phyloP scores from a whole-genome alignment of 2,888 invertebrate species.

The Amiota communis region DNA sequence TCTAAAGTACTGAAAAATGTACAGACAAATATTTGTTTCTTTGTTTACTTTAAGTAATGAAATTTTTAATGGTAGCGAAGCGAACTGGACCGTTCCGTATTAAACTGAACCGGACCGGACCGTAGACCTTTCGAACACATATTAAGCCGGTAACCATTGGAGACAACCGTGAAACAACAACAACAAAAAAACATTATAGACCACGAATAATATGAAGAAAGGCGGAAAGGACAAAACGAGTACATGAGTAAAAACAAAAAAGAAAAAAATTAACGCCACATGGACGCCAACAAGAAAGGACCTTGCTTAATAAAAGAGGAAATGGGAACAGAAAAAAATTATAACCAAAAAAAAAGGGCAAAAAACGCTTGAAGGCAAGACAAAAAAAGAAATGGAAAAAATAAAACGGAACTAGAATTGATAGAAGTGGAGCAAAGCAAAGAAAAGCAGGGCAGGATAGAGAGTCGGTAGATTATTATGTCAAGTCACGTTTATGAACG shows the following conservation, averaged over 20 bases:
- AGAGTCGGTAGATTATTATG: slow-evolving; percentile 68
- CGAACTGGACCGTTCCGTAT: too few species aligned
- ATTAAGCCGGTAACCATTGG: slow-evolving; percentile 8
- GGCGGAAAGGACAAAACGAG: slow-evolving; percentile 38
- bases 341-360: slow-evolving; percentile 15
- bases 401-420: slow-evolving; percentile 20
- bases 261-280: slow-evolving; percentile 58
- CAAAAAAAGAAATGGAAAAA: slow-evolving; percentile 35
- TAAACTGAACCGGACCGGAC: too few species aligned
- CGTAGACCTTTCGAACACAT: slow-evolving; percentile 12
- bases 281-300: slow-evolving; percentile 37
- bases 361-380: slow-evolving; percentile 29
- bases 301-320: not conserved
- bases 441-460: slow-evolving; percentile 31
- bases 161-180: slow-evolving; percentile 8
- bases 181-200: slow-evolving; percentile 3
- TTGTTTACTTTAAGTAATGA: slow-evolving; percentile 60
- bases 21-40: slow-evolving; percentile 63
- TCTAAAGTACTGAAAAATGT: slow-evolving; percentile 64
- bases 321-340: slow-evolving; percentile 21
- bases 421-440: slow-evolving; percentile 51
- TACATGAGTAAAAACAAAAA: slow-evolving; percentile 41
- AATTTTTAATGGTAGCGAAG: slow-evolving; percentile 30
- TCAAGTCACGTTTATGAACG: slow-evolving; percentile 73
- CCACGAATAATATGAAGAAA: not conserved